These are phyloP conservation scores for Drosophila austrosaltans DNA, from an alignment of 2,888 invertebrate genomes.

Conservation along the genomic window DNA sequence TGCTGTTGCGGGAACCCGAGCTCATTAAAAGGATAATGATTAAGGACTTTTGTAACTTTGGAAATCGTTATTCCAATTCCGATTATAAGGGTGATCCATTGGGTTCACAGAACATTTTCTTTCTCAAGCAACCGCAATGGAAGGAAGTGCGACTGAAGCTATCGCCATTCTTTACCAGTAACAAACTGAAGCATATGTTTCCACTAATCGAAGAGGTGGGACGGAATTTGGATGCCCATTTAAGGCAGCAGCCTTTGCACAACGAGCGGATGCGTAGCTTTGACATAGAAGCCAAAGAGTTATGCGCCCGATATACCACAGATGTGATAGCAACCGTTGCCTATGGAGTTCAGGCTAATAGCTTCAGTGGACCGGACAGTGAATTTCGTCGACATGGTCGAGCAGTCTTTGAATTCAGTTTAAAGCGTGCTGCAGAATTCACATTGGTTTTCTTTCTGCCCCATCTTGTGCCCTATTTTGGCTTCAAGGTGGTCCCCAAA, in stretches of 20 bases:
- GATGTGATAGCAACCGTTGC: slow-evolving; percentile 84
- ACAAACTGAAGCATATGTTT: slow-evolving; percentile 82
- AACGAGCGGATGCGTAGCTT: slow-evolving; percentile 62
- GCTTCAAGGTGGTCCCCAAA: slow-evolving; percentile 82
- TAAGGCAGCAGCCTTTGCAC: slow-evolving; percentile 66
- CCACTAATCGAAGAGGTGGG: slow-evolving; percentile 80
- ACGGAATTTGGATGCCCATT: slow-evolving; percentile 73
- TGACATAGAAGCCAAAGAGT: slow-evolving; percentile 79
- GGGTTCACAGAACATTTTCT: slow-evolving; percentile 84
- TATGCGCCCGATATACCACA: slow-evolving; percentile 81
- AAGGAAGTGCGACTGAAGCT: slow-evolving; percentile 83
- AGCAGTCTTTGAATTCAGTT: slow-evolving; percentile 81
- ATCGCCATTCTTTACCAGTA: slow-evolving; percentile 84
- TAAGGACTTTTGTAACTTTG: slow-evolving; percentile 84
- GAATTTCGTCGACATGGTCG: slow-evolving; percentile 83
- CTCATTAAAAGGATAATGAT: slow-evolving; percentile 83
- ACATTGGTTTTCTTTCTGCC: slow-evolving; percentile 83
- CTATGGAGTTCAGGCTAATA: slow-evolving; percentile 84
- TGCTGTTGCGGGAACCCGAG: slow-evolving; percentile 83
- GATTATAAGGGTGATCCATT: slow-evolving; percentile 82
- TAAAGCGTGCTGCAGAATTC: slow-evolving; percentile 81
- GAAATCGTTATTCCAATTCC: slow-evolving; percentile 81
- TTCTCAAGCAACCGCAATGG: slow-evolving; percentile 84
- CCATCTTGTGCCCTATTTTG: slow-evolving; percentile 75
- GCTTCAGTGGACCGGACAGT: slow-evolving; percentile 82